Evolutionary conservation across 2,113 vertebrate species (phyloP).

Genomic region (Ophiodon elongatus): DNA sequence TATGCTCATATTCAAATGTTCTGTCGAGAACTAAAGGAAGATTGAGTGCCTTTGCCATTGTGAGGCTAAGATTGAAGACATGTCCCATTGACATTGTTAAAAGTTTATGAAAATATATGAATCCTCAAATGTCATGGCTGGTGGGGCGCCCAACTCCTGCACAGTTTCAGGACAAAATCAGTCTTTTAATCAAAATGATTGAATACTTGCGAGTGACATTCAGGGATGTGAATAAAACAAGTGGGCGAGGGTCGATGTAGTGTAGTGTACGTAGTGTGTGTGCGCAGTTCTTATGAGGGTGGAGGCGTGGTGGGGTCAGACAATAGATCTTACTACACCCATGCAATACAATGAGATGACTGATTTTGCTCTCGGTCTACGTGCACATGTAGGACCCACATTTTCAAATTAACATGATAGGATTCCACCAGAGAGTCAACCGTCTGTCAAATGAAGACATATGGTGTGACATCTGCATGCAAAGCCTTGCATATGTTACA

Average conservation of each 20-base stretch:
- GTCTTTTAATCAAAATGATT: slow-evolving; percentile 99
- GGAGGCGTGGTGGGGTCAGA: slow-evolving; percentile 34
- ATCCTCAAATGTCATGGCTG: slow-evolving; percentile 94
- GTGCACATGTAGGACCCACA: slow-evolving; percentile 28
- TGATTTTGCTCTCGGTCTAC: slow-evolving; percentile 28
- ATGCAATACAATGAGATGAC: slow-evolving; percentile 44
- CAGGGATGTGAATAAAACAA: slow-evolving; percentile 88
- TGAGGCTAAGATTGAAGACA: slow-evolving; percentile 96
- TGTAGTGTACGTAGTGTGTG: background rate
- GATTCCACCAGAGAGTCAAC: slow-evolving; percentile 78
- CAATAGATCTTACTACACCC: slow-evolving; percentile 43
- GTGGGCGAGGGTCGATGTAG: slow-evolving; percentile 41
- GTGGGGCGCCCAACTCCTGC: slow-evolving; percentile 89
- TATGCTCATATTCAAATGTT: slow-evolving; percentile 96
- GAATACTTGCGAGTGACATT: slow-evolving; percentile 92
- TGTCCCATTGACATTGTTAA: slow-evolving; percentile 97
- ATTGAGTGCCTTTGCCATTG: slow-evolving; percentile 92
- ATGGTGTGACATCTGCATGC: slow-evolving; percentile 90
- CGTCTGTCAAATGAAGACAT: slow-evolving; percentile 91
- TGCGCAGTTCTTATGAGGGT: slow-evolving; percentile 21
- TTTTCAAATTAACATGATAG: slow-evolving; percentile 67
- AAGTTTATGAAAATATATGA: slow-evolving; percentile 99
- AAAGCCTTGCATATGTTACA: slow-evolving; percentile 89
- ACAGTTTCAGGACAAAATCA: slow-evolving; percentile 95
- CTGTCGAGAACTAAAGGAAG: slow-evolving; percentile 95